phyloP scores from a whole-genome alignment of 2,113 vertebrate species.

The Ageneiosus marmoratus region DNA sequence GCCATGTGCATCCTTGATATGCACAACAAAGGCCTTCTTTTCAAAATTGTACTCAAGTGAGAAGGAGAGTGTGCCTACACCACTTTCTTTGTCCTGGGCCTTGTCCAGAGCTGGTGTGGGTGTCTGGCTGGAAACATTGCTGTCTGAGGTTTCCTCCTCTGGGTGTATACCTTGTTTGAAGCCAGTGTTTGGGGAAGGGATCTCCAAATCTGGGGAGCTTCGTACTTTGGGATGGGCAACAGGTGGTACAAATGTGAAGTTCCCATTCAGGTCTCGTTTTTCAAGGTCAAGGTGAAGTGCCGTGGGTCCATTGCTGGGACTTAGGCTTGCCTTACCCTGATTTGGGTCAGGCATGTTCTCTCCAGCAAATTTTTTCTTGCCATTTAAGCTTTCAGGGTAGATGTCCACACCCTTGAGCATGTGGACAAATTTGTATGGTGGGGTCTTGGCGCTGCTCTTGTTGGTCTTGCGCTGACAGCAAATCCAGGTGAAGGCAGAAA shows the following conservation, averaged over 20 bases:
- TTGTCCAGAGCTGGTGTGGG: constrained; percentile 77
- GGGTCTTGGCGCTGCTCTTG: constrained; percentile 90
- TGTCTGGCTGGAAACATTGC: constrained; percentile 81
- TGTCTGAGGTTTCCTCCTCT: constrained; percentile 81
- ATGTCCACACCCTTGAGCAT: constrained; percentile 98
- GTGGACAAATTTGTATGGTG: constrained; percentile 97
- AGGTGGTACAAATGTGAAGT: constrained; percentile 81
- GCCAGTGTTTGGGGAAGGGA: constrained; percentile 76
- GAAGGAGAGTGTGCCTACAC: constrained; percentile 89
- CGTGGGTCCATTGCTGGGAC: constrained; percentile 72
- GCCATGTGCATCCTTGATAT: constrained; percentile 93
- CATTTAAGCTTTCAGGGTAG: constrained; percentile 91
- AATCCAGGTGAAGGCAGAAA: constrained; percentile 95
- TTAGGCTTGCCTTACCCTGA: constrained; percentile 65
- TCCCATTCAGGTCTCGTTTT: constrained; percentile 94
- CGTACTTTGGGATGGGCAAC: constrained; percentile 78
- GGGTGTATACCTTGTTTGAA: constrained; percentile 71
- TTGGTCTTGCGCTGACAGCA: constrained; percentile 95
- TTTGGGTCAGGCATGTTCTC: constrained; percentile 72
- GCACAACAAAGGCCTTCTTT: constrained; percentile 94
- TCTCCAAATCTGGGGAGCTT: constrained; percentile 82
- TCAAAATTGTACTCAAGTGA: constrained; percentile 95
- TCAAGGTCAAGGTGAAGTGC: constrained; percentile 89
- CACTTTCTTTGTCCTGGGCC: constrained; percentile 68
- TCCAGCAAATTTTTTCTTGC: constrained; percentile 90